Percentiles rank a stretch among this genome's conserved stretches.
These are phyloP conservation scores for Leptobrachium leishanense DNA, from an alignment of 2,113 vertebrate species.

Conservation along the genomic window DNA sequence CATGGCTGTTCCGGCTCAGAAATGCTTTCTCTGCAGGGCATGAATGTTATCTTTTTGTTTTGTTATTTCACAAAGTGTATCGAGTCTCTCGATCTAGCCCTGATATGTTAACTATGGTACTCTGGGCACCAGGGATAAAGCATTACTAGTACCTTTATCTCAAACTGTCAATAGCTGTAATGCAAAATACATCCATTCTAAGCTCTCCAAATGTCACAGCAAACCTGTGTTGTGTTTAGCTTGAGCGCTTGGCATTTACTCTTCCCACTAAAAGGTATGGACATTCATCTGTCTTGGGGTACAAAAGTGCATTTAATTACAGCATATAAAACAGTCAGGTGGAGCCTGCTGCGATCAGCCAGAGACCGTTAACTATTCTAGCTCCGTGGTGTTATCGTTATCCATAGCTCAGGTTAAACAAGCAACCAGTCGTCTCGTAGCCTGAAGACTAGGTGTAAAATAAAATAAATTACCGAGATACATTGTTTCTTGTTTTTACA, in stretches of 20 bases:
- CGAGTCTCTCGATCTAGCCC: constrained; percentile 30
- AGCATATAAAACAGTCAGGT: constrained; percentile 32
- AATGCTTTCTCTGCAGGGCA: not conserved
- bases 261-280: constrained; percentile 64
- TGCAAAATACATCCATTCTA: constrained; percentile 73
- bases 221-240: constrained; percentile 62
- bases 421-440: too few species aligned
- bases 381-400: not conserved
- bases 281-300: constrained; percentile 59
- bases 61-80: constrained; percentile 44
- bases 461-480: too few species aligned
- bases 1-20: too few species aligned
- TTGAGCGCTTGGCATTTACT: constrained; percentile 75
- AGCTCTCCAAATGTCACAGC: constrained; percentile 81
- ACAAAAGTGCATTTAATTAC: constrained; percentile 67
- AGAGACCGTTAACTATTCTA: constrained; percentile 21
- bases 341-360: constrained; percentile 17
- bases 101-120: constrained; percentile 63
- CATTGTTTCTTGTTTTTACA: too few species aligned
- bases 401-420: too few species aligned
- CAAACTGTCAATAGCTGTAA: constrained; percentile 74
- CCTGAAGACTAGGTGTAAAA: too few species aligned
- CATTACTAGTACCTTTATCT: constrained; percentile 72
- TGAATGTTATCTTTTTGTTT: constrained; percentile 27
- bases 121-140: constrained; percentile 65